Base-by-base conservation (phyloP, 2,888 invertebrate species). In the Himalopsyche tibetana region DNA sequence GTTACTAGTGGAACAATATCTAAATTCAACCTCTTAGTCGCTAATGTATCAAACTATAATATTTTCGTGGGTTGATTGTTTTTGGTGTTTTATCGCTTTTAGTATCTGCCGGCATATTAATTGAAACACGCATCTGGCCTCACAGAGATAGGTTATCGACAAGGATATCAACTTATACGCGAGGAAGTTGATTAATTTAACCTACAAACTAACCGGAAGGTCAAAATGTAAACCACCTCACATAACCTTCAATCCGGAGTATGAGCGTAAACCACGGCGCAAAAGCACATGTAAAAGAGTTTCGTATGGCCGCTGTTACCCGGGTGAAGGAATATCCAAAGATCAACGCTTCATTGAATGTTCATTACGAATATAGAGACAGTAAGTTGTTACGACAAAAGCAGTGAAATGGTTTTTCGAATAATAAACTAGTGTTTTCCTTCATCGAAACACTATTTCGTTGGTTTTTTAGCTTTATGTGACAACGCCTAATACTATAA, bases 201-300 rank as follows among this genome's bases (percentile, higher is more conserved):
- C 84, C 84, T 80, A 80, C 84, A 80, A 17, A 45, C 15, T 63
- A 63, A 80, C 36, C 74, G 63, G 36, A 69, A 85, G 85, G 85
- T 83, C 83, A 40, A 45, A 45, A 74, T 80, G 85, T 79, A 55
- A 83, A 85, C 55, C 85, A 85, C 85, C 85, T 83, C 83, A 1
- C 8, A 2, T 79, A 36, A 80, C 85, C 85, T 85, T 80, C 40
- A 63, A 19, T 15, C 17, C 63, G 63, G 63, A 63, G 63, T 63
- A 63, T 63, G 28, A 63, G 63, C 11, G 56, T 4, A 63, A 63
- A 63, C 63, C 19, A 19, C 63, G 63, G 11, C 28, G 19, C 28
- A 19, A 56, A 56, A 63, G 63, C 63, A 63, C 63, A 63, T 19
- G 63, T 19, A 51, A 51, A 51, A 51, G 51, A 51, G 51, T 51